Percentiles rank a stretch among this genome's conserved stretches.
Evolutionary conservation across 2,113 vertebrate genomes (phyloP).

Genomic region (Perognathus longimembris): DNA sequence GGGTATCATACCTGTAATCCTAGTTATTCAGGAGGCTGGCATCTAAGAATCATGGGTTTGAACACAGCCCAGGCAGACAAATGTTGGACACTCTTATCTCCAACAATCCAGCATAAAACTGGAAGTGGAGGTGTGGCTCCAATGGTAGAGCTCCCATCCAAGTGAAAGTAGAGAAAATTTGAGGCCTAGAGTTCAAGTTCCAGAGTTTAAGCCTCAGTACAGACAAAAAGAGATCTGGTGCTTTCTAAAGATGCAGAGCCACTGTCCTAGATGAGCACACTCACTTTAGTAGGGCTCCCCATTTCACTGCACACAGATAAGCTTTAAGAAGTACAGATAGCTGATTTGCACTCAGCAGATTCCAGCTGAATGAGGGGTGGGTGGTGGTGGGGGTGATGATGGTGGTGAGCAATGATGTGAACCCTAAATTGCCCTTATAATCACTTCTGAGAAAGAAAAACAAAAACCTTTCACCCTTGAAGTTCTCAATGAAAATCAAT

Average conservation of each 20-base stretch:
- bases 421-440: background rate
- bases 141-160: too few species aligned
- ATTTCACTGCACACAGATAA: background rate
- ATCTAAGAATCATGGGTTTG: too few species aligned
- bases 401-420: background rate
- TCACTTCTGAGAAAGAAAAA: conserved; percentile 16
- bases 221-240: too few species aligned
- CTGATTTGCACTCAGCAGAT: background rate
- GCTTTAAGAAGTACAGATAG: background rate
- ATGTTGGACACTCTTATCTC: too few species aligned
- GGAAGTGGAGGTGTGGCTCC: too few species aligned
- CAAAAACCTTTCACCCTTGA: background rate
- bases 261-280: background rate
- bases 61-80: too few species aligned
- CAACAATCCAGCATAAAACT: too few species aligned
- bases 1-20: too few species aligned
- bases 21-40: too few species aligned
- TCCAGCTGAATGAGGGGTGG: background rate
- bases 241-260: background rate
- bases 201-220: too few species aligned
- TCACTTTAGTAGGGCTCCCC: background rate
- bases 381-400: fast-evolving
- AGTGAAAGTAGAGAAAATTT: too few species aligned
- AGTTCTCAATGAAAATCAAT: background rate
- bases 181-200: too few species aligned